A percentile compares a stretch with the other conserved stretches of the same genome.
Evolutionary conservation across 2,113 vertebrate genomes (phyloP).

Genomic region (Rhinogobius similis): DNA sequence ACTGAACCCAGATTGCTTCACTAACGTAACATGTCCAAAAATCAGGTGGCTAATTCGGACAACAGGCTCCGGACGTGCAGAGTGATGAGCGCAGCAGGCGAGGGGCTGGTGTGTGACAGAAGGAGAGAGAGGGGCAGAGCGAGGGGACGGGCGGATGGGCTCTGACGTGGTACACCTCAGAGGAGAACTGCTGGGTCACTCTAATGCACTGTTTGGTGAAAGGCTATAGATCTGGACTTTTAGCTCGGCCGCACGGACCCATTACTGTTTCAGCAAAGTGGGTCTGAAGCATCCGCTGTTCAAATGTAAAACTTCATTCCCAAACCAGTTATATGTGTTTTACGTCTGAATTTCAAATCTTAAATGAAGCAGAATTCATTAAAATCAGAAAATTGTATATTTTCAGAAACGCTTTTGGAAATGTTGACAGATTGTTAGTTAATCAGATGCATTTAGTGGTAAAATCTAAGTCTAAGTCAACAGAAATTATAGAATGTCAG

Average conservation of each 20-base stretch:
- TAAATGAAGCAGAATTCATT: too few species aligned
- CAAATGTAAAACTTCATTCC: background rate
- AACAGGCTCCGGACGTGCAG: constrained; percentile 12
- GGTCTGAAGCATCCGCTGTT: background rate
- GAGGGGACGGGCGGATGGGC: constrained; percentile 38
- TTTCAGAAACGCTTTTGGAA: too few species aligned
- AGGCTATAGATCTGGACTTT: background rate
- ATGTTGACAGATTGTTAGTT: too few species aligned
- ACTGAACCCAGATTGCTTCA: constrained; percentile 34
- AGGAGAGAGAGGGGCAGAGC: background rate
- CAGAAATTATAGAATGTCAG: background rate
- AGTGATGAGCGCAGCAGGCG: background rate
- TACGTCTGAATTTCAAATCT: too few species aligned
- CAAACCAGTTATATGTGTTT: background rate
- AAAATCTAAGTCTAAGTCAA: too few species aligned
- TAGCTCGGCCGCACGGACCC: background rate
- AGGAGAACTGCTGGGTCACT: constrained; percentile 1
- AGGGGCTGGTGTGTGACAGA: background rate
- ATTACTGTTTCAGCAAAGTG: background rate
- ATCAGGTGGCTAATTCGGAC: constrained; percentile 49
- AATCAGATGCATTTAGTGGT: too few species aligned
- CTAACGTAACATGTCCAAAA: constrained; percentile 46
- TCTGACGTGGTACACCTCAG: constrained; percentile 15
- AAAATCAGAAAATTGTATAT: background rate
- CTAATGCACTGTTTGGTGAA: background rate